A percentile compares a stretch with the other conserved stretches of the same genome.
phyloP scores from a whole-genome alignment of 2,888 invertebrate species.

The Oscheius sp. region DNA sequence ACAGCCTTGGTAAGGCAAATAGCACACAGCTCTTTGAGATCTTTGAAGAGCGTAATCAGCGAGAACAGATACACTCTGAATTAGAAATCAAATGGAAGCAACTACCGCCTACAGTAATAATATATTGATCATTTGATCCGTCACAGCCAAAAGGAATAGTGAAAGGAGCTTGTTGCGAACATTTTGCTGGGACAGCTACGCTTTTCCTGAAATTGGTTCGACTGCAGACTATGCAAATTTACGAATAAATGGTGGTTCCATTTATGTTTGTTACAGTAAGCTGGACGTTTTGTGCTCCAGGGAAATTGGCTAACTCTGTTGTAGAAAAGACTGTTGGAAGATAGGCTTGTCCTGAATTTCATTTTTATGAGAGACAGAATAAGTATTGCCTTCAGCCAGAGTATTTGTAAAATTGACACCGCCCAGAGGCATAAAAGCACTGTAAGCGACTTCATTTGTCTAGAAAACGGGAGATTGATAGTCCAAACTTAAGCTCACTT shows the following conservation, averaged over 20 bases:
- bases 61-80: neutral
- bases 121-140: neutral
- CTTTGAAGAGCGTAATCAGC: neutral
- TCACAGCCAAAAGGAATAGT: neutral
- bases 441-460: neutral
- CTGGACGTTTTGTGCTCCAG: neutral
- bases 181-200: neutral
- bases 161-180: neutral
- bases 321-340: neutral
- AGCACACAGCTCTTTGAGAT: neutral
- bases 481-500: neutral
- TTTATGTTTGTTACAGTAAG: neutral
- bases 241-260: neutral
- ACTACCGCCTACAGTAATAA: neutral
- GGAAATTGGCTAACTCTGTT: neutral
- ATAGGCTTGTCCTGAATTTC: neutral
- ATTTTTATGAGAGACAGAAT: neutral
- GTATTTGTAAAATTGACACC: neutral
- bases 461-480: neutral
- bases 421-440: neutral
- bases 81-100: neutral
- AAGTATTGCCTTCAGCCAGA: neutral
- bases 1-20: neutral
- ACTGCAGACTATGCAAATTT: neutral
- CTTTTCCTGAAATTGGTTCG: neutral